These are phyloP conservation scores for Scaptomyza cyrtandrae DNA, from an alignment of 2,888 invertebrate genomes.

Conservation along the genomic window DNA sequence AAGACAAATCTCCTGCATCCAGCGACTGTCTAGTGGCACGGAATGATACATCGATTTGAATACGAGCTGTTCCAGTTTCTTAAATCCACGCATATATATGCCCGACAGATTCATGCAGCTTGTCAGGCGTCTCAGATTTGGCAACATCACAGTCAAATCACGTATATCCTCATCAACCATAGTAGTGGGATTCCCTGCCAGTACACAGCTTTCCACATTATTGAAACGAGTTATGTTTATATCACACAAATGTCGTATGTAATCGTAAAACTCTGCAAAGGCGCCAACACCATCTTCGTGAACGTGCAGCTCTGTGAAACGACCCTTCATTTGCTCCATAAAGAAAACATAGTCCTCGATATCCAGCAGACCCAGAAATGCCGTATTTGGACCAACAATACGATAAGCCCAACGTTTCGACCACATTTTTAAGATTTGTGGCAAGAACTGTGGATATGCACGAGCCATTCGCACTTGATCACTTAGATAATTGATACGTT, in stretches of 20 bases:
- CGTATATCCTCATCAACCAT: slow-evolving; percentile 66
- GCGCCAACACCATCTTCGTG: slow-evolving; percentile 64
- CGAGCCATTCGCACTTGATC: slow-evolving; percentile 73
- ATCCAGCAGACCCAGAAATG: slow-evolving; percentile 52
- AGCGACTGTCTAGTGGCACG: slow-evolving; percentile 60
- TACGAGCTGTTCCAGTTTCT: slow-evolving; percentile 59
- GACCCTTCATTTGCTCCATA: slow-evolving; percentile 63
- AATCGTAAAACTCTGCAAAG: slow-evolving; percentile 63
- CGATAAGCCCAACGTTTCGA: slow-evolving; percentile 46
- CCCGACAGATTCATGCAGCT: slow-evolving; percentile 72
- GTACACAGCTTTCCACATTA: slow-evolving; percentile 56
- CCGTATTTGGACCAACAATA: slow-evolving; percentile 60
- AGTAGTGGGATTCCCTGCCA: slow-evolving; percentile 57
- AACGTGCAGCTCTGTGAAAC: slow-evolving; percentile 67
- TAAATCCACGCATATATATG: slow-evolving; percentile 45
- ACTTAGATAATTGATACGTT: slow-evolving; percentile 52
- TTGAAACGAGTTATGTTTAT: slow-evolving; percentile 55
- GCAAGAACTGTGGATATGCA: slow-evolving; percentile 70
- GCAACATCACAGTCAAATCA: slow-evolving; percentile 60
- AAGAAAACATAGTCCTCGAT: slow-evolving; percentile 72
- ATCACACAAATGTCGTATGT: slow-evolving; percentile 65
- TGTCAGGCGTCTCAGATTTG: slow-evolving; percentile 60
- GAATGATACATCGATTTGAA: slow-evolving; percentile 71
- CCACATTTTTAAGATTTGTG: slow-evolving; percentile 59
- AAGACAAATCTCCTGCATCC: slow-evolving; percentile 67